Conservation (phyloP, 2,113 vertebrate genomes). For the Tachuris rubrigastra region DNA sequence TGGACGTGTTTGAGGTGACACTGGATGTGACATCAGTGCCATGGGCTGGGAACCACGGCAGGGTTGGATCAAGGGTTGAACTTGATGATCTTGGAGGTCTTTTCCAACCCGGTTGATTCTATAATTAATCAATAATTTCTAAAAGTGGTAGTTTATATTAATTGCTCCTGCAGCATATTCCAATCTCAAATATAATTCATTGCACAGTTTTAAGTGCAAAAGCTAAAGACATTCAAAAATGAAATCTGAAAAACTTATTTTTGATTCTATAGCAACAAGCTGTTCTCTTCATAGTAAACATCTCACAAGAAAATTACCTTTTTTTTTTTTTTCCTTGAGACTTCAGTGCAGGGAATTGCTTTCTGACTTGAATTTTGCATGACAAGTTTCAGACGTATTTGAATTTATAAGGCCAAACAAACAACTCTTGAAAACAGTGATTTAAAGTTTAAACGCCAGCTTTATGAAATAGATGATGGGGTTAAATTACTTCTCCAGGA, state of each 20-base stretch:
- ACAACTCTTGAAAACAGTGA: background rate
- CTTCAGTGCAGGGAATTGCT: background rate
- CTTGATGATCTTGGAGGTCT: no score
- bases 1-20: no score
- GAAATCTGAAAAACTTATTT: background rate
- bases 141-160: background rate
- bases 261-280: background rate
- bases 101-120: no score
- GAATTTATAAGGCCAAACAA: constrained; percentile 16
- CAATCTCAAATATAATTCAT: background rate
- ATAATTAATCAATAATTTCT: background rate
- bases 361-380: background rate
- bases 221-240: constrained; percentile 14
- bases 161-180: background rate
- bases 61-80: no score
- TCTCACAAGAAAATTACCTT: background rate
- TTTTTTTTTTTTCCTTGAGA: background rate
- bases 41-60: no score
- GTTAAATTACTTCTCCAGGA: background rate
- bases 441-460: background rate
- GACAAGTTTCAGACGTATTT: background rate
- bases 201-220: background rate
- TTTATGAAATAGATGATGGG: background rate
- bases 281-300: constrained; percentile 1
- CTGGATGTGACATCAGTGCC: no score